Percentiles rank a stretch among this genome's conserved stretches.
phyloP scores from a whole-genome alignment of 2,888 invertebrate genomes.

The Scaptomyza tumidula region DNA sequence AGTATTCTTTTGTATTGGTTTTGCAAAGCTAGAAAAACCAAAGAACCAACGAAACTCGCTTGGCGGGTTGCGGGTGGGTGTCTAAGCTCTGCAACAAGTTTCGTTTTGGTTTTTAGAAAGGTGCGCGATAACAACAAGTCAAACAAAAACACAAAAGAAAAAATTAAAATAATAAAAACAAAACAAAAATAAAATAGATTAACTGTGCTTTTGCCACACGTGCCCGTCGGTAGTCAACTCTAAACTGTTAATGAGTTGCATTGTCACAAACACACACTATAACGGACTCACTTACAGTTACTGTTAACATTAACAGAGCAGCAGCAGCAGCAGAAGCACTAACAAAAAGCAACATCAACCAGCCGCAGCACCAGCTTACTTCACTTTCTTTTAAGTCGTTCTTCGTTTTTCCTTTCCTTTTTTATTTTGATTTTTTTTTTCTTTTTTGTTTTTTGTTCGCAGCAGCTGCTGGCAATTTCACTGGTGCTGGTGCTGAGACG shows the following conservation, averaged over 20 bases:
- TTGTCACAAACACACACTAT: constrained; percentile 31
- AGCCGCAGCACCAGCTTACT: constrained; percentile 39
- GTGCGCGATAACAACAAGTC: constrained; percentile 5
- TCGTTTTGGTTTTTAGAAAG: background rate
- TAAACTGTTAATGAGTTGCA: constrained; percentile 30
- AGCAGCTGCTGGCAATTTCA: constrained; percentile 49
- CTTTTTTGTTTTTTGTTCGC: constrained; percentile 46
- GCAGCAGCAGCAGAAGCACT: background rate
- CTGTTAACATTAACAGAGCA: constrained; percentile 13
- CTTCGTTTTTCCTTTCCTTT: constrained; percentile 57
- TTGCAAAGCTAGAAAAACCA: constrained; percentile 5
- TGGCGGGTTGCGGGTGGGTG: constrained; percentile 1
- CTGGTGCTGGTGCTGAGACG: constrained; percentile 31
- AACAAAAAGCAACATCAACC: constrained; percentile 5
- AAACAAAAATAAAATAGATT: background rate
- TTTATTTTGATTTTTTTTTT: constrained; percentile 53
- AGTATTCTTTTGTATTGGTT: constrained; percentile 1
- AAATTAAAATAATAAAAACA: constrained; percentile 1
- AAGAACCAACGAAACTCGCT: constrained; percentile 16
- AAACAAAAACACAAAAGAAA: constrained; percentile 2
- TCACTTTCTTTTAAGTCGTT: constrained; percentile 70
- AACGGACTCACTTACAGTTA: background rate
- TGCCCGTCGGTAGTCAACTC: constrained; percentile 25
- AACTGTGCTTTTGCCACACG: constrained; percentile 20
- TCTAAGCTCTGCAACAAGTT: constrained; percentile 5